phyloP scores from a whole-genome alignment of 2,888 invertebrate species.

The Meganola albula region DNA sequence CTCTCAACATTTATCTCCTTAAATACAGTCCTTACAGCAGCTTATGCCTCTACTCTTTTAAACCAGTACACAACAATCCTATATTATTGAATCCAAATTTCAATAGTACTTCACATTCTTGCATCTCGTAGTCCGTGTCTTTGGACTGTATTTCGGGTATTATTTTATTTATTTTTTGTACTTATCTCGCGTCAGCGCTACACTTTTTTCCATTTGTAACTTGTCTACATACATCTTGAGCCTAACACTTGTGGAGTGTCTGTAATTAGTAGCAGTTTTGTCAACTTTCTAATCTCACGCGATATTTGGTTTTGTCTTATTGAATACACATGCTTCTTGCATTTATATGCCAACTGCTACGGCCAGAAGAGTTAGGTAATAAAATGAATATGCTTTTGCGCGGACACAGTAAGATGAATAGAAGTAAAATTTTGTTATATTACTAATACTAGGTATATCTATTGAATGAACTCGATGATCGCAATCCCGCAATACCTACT shows the following conservation, averaged over 20 bases:
- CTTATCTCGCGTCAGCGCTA: constrained; percentile 45
- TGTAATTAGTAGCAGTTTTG: constrained; percentile 57
- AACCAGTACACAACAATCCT: constrained; percentile 32
- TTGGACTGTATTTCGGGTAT: constrained; percentile 65
- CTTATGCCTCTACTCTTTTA: constrained; percentile 42
- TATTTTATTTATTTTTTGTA: constrained; percentile 34
- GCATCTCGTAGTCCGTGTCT: constrained; percentile 38
- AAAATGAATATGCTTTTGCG: constrained; percentile 44
- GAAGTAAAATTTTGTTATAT: no score
- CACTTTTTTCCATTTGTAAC: constrained; percentile 44
- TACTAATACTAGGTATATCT: no score
- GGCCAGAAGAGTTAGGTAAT: constrained; percentile 39
- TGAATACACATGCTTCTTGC: constrained; percentile 62
- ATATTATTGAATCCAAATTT: constrained; percentile 28
- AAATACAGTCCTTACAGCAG: constrained; percentile 65
- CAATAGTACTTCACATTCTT: constrained; percentile 22
- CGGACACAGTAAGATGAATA: constrained; percentile 32
- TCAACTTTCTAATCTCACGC: constrained; percentile 51
- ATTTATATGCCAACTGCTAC: constrained; percentile 57
- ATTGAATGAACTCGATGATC: constrained; percentile 64
- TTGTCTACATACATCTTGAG: constrained; percentile 47
- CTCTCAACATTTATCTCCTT: constrained; percentile 57
- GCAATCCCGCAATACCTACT: constrained; percentile 71
- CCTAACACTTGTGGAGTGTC: constrained; percentile 63
- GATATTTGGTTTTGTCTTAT: constrained; percentile 47